Percentiles rank a stretch among this genome's conserved stretches.
phyloP scores from a whole-genome alignment of 1,140 invertebrate genomes.

The Halictus rubicundus region DNA sequence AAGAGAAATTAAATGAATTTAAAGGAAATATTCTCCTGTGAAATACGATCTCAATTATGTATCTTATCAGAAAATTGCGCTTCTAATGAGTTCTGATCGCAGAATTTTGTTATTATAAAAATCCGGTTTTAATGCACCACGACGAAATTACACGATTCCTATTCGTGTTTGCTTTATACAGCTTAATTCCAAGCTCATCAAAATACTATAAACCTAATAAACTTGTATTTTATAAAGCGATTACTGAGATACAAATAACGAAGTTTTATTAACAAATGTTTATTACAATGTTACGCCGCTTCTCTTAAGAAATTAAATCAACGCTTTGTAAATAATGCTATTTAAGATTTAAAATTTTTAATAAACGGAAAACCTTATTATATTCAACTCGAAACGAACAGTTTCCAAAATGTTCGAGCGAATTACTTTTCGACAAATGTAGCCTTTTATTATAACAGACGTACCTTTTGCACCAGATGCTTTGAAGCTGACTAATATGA shows the following conservation, averaged over 20 bases:
- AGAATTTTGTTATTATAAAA: not conserved
- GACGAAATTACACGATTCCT: too few species aligned
- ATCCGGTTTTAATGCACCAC: too few species aligned
- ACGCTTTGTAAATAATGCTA: too few species aligned
- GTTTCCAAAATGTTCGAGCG: not conserved
- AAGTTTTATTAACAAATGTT: not conserved
- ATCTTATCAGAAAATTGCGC: too few species aligned
- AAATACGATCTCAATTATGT: not conserved
- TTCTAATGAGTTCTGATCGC: not conserved
- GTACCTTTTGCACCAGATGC: not conserved
- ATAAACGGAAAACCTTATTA: too few species aligned
- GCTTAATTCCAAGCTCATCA: not conserved
- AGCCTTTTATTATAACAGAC: slow-evolving; percentile 7
- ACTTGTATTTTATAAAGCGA: too few species aligned
- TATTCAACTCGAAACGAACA: not conserved
- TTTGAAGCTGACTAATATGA: slow-evolving; percentile 31
- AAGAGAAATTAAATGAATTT: slow-evolving; percentile 23
- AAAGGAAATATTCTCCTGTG: not conserved
- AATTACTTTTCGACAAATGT: slow-evolving; percentile 1
- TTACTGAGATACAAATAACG: too few species aligned
- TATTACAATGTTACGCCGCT: too few species aligned
- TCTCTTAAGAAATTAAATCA: too few species aligned
- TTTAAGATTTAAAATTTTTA: too few species aligned
- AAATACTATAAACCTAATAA: too few species aligned
- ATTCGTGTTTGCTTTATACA: not conserved